Percentiles rank a stretch among this genome's conserved stretches.
Conservation (phyloP, 2,888 invertebrate species). For the Ypsolopha sequella region DNA sequence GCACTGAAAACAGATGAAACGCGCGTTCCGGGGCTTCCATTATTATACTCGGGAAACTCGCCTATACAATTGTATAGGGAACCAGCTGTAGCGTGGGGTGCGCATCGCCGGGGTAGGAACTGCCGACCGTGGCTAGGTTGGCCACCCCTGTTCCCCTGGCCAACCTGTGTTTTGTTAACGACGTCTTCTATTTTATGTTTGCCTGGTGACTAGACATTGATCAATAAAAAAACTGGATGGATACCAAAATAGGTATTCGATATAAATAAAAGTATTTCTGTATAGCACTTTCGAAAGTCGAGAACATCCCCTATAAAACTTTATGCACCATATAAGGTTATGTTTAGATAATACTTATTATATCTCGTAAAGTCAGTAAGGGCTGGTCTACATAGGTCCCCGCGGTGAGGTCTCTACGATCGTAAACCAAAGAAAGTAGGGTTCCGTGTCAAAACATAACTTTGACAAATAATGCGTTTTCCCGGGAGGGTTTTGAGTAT, state of each 20-base stretch:
- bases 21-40: slow-evolving; percentile 29
- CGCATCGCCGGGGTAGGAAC: slow-evolving; percentile 19
- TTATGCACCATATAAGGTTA: background rate
- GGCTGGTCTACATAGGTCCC: too few relatives aligned
- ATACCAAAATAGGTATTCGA: too few relatives aligned
- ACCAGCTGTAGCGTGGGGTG: slow-evolving; percentile 44
- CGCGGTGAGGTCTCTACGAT: background rate
- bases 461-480: background rate
- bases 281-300: too few relatives aligned
- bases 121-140: slow-evolving; percentile 23
- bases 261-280: too few relatives aligned
- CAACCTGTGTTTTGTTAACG: slow-evolving; percentile 35
- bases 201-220: slow-evolving; percentile 31
- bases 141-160: slow-evolving; percentile 30
- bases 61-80: slow-evolving; percentile 27
- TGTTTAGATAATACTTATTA: background rate
- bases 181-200: slow-evolving; percentile 48
- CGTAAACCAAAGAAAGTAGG: background rate
- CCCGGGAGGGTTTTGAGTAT: too few relatives aligned
- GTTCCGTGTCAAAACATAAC: background rate
- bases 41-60: slow-evolving; percentile 31
- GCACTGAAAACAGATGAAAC: slow-evolving; percentile 21
- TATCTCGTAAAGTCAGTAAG: too few relatives aligned
- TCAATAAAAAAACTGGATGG: too few relatives aligned
- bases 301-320: background rate